Conservation (phyloP, 2,888 invertebrate genomes). For the Imbricaverruca yamaguchii region DNA sequence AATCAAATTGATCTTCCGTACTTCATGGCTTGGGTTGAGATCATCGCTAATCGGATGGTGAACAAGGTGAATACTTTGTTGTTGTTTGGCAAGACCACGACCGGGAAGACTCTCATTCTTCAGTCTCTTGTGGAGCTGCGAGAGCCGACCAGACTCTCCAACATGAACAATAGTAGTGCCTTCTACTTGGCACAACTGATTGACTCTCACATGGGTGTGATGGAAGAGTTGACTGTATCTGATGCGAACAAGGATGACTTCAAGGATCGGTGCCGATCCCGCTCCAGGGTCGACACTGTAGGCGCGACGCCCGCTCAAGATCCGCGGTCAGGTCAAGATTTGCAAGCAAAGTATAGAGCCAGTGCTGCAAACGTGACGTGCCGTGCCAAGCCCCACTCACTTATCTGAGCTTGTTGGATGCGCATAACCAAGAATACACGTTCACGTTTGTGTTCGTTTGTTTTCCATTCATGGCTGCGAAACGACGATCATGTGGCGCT, state of each 20-base stretch:
- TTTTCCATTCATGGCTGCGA: too few species aligned
- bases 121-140: background rate
- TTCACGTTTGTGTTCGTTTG: too few species aligned
- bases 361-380: too few species aligned
- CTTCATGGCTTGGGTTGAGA: background rate
- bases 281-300: too few species aligned
- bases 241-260: background rate
- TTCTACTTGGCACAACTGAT: background rate
- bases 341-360: too few species aligned
- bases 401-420: too few species aligned
- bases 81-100: background rate
- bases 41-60: background rate
- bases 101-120: background rate
- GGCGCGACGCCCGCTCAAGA: too few species aligned
- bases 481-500: too few species aligned
- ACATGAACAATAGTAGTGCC: background rate
- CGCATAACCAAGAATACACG: too few species aligned
- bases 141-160: background rate
- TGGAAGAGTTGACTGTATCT: background rate
- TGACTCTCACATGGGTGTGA: background rate
- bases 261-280: background rate
- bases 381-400: too few species aligned
- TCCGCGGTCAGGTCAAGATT: too few species aligned
- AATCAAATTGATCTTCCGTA: background rate
- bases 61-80: background rate